A percentile compares a stretch with the other conserved stretches of the same genome.
Conservation (phyloP, 1,140 invertebrate genomes). For the Manduca sexta region DNA sequence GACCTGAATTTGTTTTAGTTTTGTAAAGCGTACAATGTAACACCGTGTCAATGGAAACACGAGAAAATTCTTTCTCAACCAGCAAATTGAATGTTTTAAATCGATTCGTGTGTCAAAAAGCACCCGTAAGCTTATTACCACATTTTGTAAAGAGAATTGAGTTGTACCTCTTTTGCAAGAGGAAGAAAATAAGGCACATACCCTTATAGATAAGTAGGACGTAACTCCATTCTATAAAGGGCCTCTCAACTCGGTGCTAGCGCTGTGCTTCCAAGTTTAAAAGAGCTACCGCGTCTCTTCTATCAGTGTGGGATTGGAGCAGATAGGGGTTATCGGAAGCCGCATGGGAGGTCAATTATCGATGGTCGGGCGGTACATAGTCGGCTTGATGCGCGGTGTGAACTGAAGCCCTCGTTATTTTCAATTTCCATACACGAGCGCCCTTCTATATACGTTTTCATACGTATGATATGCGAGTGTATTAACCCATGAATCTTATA, state of each 20-base stretch:
- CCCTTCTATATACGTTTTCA: slow-evolving; percentile 52
- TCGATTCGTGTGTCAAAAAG: slow-evolving; percentile 20
- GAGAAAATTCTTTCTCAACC: too few relatives aligned
- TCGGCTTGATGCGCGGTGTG: slow-evolving; percentile 55
- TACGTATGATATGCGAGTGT: slow-evolving; percentile 55
- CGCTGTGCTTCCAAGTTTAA: slow-evolving; percentile 47
- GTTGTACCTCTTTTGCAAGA: slow-evolving; percentile 38
- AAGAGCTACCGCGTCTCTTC: slow-evolving; percentile 40
- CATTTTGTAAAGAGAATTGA: slow-evolving; percentile 47
- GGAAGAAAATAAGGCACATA: slow-evolving; percentile 62
- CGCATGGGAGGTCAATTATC: slow-evolving; percentile 40
- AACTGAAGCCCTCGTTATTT: slow-evolving; percentile 67
- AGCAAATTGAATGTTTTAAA: slow-evolving; percentile 1
- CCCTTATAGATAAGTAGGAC: slow-evolving; percentile 67
- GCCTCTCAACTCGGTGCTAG: slow-evolving; percentile 53
- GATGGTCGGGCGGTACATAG: slow-evolving; percentile 48
- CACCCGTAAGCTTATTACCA: slow-evolving; percentile 38
- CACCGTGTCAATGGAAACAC: too few relatives aligned
- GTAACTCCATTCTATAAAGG: slow-evolving; percentile 68
- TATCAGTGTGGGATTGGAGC: slow-evolving; percentile 38
- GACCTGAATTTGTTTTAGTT: too few relatives aligned
- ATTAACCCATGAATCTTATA: slow-evolving; percentile 68
- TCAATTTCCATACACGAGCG: slow-evolving; percentile 68
- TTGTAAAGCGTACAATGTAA: too few relatives aligned
- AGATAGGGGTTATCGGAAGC: slow-evolving; percentile 44